Evolutionary conservation across 37 sponge, comb jelly and placozoan species (phyloP).

Genomic region (Geodia barretti): DNA sequence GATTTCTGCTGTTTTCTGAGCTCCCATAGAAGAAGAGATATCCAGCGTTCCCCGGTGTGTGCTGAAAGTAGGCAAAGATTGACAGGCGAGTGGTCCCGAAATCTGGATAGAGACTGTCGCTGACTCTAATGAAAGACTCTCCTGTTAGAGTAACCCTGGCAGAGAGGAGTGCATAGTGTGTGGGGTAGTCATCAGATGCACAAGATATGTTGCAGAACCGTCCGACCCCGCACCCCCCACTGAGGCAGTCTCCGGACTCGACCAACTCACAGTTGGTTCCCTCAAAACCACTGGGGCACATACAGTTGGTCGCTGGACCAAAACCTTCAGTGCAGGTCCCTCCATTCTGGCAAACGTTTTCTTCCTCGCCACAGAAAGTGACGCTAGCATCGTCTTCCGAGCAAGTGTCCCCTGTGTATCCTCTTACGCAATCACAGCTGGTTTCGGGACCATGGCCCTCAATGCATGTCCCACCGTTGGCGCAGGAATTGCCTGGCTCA

Average conservation of each 20-base stretch:
- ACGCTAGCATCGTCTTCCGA: neutral
- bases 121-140: conserved; percentile 39
- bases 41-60: conserved; percentile 51
- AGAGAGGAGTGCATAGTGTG: conserved; percentile 40
- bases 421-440: conserved; percentile 18
- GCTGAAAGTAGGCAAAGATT: conserved; percentile 55
- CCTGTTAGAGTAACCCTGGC: conserved; percentile 34
- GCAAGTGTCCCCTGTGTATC: conserved; percentile 23
- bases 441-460: conserved; percentile 24
- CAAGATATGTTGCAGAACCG: conserved; percentile 48
- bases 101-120: conserved; percentile 30
- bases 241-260: neutral
- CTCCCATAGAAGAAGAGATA: conserved; percentile 71
- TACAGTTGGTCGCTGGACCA: conserved; percentile 39
- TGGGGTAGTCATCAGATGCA: conserved; percentile 44
- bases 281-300: conserved; percentile 32
- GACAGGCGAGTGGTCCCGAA: conserved; percentile 30
- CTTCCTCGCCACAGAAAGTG: neutral
- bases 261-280: conserved; percentile 39
- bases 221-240: conserved; percentile 26
- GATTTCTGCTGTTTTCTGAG: conserved; percentile 37
- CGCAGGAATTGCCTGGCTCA: neutral
- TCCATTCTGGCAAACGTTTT: neutral
- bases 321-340: conserved; percentile 5
- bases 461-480: conserved; percentile 47